phyloP scores from a whole-genome alignment of 2,113 vertebrate species.

The Triplophysa siluroides region DNA sequence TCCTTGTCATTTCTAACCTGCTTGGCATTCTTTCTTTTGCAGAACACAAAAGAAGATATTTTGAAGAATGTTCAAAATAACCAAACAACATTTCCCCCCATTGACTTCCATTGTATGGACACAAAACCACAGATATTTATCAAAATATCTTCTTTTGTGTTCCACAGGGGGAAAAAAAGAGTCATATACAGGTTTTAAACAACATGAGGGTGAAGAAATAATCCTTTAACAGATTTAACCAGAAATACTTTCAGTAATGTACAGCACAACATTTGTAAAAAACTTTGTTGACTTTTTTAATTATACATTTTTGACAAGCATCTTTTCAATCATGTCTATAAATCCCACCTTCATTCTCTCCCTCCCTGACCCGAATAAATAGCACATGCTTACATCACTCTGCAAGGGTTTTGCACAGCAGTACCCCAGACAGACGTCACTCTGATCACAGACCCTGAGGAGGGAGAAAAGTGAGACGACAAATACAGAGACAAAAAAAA shows the following conservation, averaged over 20 bases:
- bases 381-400: conserved; percentile 59
- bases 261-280: conserved; percentile 9
- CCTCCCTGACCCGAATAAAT: conserved; percentile 65
- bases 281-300: background rate
- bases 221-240: background rate
- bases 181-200: no score
- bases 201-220: no score
- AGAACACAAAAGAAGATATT: no score
- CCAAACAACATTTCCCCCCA: no score
- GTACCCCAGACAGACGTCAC: conserved; percentile 58
- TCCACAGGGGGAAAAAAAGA: no score
- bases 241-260: background rate
- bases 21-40: no score
- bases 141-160: no score
- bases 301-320: conserved; percentile 39
- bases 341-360: conserved; percentile 49
- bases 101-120: no score
- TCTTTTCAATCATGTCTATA: conserved; percentile 69
- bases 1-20: no score
- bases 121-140: no score
- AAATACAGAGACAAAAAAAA: background rate
- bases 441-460: conserved; percentile 34
- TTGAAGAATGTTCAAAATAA: no score
- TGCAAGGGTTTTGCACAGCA: conserved; percentile 69
- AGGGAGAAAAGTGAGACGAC: background rate